A percentile compares a stretch with the other conserved stretches of the same genome.
These are phyloP conservation scores for Eupithecia vulgata DNA, from an alignment of 2,888 invertebrate species.

Conservation along the genomic window DNA sequence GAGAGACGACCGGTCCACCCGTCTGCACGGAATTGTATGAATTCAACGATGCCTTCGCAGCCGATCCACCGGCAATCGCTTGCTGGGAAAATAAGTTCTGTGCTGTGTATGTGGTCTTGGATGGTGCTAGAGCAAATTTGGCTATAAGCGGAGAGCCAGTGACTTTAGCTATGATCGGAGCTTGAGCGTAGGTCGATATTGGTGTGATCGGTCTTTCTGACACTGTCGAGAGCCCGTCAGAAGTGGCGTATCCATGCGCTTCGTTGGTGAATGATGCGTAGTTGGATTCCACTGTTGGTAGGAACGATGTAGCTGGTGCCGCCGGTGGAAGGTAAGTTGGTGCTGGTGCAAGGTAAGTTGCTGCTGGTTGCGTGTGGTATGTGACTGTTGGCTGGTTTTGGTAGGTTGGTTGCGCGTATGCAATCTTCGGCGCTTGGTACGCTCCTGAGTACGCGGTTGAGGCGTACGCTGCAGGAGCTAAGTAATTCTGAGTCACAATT, in stretches of 20 bases:
- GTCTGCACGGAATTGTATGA: constrained; percentile 63
- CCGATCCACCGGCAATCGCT: constrained; percentile 61
- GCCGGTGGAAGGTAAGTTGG: constrained; percentile 49
- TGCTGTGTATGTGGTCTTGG: constrained; percentile 63
- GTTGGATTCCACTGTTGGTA: constrained; percentile 52
- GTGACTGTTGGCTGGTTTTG: constrained; percentile 53
- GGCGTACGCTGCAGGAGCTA: constrained; percentile 43
- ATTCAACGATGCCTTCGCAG: constrained; percentile 75
- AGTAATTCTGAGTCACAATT: constrained; percentile 45
- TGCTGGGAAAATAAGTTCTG: constrained; percentile 70
- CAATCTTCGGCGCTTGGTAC: constrained; percentile 63
- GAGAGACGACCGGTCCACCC: constrained; percentile 77
- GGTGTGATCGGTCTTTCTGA: constrained; percentile 69
- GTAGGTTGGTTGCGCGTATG: constrained; percentile 54
- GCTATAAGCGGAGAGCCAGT: constrained; percentile 78
- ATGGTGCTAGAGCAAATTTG: constrained; percentile 65
- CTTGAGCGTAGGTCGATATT: constrained; percentile 76
- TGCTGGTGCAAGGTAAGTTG: constrained; percentile 55
- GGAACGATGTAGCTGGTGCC: constrained; percentile 54
- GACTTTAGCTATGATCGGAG: constrained; percentile 80
- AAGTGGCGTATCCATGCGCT: constrained; percentile 82
- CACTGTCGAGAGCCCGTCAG: constrained; percentile 77
- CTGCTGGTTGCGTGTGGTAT: constrained; percentile 54
- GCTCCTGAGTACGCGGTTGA: constrained; percentile 52
- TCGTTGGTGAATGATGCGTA: constrained; percentile 60